These are phyloP conservation scores for Anas acuta DNA, from an alignment of 2,797 vertebrate species.

Conservation along the genomic window DNA sequence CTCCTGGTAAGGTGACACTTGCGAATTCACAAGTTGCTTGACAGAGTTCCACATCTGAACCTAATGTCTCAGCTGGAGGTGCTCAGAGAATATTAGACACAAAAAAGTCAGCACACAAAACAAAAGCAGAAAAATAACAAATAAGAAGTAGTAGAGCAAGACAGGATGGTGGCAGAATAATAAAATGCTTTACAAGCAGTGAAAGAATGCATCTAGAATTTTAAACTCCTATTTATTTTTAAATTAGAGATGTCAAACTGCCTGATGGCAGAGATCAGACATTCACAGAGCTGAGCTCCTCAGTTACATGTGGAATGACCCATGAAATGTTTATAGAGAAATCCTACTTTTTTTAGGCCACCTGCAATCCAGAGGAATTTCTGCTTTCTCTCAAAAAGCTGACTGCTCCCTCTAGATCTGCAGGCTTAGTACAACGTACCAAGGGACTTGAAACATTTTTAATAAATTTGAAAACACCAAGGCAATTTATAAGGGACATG, in stretches of 20 bases:
- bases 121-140: slow-evolving; percentile 53
- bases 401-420: slow-evolving; percentile 69
- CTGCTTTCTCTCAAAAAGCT: slow-evolving; percentile 33
- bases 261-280: slow-evolving; percentile 43
- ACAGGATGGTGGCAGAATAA: slow-evolving; percentile 34
- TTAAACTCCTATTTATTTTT: slow-evolving; percentile 59
- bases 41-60: slow-evolving; percentile 57
- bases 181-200: slow-evolving; percentile 39
- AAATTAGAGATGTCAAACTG: slow-evolving; percentile 52
- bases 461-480: slow-evolving; percentile 16
- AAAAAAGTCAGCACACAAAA: slow-evolving; percentile 49
- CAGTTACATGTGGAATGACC: background rate
- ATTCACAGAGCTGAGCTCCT: slow-evolving; percentile 6
- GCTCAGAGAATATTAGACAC: slow-evolving; percentile 46
- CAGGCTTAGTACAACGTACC: slow-evolving; percentile 56
- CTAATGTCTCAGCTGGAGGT: slow-evolving; percentile 72
- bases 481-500: background rate
- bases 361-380: slow-evolving; percentile 20
- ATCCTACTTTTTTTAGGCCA: slow-evolving; percentile 41
- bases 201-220: slow-evolving; percentile 41
- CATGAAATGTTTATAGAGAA: slow-evolving; percentile 27
- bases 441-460: background rate
- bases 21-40: slow-evolving; percentile 64
- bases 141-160: slow-evolving; percentile 36
- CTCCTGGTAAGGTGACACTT: slow-evolving; percentile 69